A percentile compares a stretch with the other conserved stretches of the same genome.
Conservation (phyloP, 2,113 vertebrate species). For the Varanus komodoensis region DNA sequence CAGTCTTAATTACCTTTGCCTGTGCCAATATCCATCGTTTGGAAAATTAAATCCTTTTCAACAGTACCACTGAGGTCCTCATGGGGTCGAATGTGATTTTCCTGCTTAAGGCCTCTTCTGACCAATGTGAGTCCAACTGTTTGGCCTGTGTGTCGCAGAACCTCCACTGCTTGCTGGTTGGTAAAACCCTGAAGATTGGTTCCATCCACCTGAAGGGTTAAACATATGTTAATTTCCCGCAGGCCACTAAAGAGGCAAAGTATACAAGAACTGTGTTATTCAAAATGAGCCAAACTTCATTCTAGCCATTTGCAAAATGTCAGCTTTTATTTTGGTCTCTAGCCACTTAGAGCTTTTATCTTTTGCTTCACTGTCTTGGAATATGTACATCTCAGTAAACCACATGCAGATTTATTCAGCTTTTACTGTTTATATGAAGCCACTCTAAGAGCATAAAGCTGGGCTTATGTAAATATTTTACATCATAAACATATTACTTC, state of each 20-base stretch:
- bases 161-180: conserved; percentile 97
- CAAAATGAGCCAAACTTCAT: conserved; percentile 22
- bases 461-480: neutral
- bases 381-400: neutral
- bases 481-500: neutral
- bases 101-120: conserved; percentile 82
- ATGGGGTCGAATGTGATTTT: conserved; percentile 67
- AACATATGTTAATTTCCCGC: conserved; percentile 38
- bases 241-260: neutral
- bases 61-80: conserved; percentile 57
- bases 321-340: neutral
- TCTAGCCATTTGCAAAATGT: fast-evolving
- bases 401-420: neutral
- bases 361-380: neutral
- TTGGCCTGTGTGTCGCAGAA: conserved; percentile 91
- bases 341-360: neutral
- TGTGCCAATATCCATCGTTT: conserved; percentile 50
- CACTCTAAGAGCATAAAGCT: neutral
- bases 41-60: conserved; percentile 74
- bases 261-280: neutral
- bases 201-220: conserved; percentile 88
- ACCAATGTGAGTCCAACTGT: conserved; percentile 89
- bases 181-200: conserved; percentile 94
- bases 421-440: neutral
- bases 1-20: conserved; percentile 72